Conservation (phyloP, 2,113 vertebrate species). For the Chaetodon auriga region DNA sequence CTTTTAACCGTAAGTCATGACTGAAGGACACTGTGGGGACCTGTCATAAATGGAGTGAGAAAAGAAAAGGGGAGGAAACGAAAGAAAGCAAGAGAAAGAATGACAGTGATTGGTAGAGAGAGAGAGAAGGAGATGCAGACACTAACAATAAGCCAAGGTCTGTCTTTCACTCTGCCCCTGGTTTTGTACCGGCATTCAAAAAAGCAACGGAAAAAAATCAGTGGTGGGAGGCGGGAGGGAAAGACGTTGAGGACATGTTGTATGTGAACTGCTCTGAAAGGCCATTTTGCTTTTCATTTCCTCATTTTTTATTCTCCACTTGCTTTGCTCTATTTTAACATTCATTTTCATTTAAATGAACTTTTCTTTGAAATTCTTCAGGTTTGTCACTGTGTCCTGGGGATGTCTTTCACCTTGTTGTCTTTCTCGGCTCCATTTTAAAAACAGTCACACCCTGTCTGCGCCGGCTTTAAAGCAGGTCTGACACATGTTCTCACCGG, state of each 20-base stretch:
- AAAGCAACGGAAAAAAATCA: neutral
- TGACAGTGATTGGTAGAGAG: constrained; percentile 20
- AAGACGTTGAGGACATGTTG: constrained; percentile 15
- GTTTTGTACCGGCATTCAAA: constrained; percentile 29
- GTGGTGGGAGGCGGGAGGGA: neutral
- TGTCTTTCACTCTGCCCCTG: constrained; percentile 41
- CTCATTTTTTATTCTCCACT: neutral
- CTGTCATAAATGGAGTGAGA: constrained; percentile 59
- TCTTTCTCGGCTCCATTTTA: constrained; percentile 5
- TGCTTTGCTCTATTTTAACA: constrained; percentile 12
- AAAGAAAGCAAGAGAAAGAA: constrained; percentile 14
- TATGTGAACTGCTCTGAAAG: constrained; percentile 26
- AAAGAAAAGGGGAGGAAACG: constrained; percentile 23
- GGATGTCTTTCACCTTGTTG: constrained; percentile 10
- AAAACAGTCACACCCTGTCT: constrained; percentile 1
- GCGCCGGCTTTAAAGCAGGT: neutral
- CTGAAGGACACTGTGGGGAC: constrained; percentile 69
- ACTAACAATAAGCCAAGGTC: constrained; percentile 60
- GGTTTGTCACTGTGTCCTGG: neutral
- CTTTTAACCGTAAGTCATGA: constrained; percentile 79
- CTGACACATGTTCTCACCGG: neutral
- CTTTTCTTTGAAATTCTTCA: constrained; percentile 21
- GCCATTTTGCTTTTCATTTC: constrained; percentile 11
- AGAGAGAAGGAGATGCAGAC: constrained; percentile 3
- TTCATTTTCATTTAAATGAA: constrained; percentile 8